Evolutionary conservation across 2,888 invertebrate species (phyloP), one percentile per base, ranked within the genome.

Genomic region (Tenthredo notha): DNA sequence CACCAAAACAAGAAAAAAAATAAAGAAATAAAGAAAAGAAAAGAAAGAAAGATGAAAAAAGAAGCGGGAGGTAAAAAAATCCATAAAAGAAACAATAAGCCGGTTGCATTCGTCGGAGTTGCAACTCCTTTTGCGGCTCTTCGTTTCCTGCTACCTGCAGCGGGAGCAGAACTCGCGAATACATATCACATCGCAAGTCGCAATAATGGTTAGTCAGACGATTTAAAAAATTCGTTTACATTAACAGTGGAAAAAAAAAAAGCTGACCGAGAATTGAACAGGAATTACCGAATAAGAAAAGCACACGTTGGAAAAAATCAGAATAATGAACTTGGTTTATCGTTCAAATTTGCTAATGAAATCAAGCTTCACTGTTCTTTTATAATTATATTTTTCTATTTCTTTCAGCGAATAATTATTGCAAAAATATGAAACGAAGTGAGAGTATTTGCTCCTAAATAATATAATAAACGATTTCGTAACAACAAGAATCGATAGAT

Each of bases 71-170:
- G 47, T 15, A 67, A 80, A 33, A 21, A 21, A 37, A 12, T 25
- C 18, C 33, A 33, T 29, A 61, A 61, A 40, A 80, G 61, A 65
- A 58, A 80, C 58, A 77, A 54, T 54, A 54, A 77, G 21, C 43
- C 74, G 74, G 25, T 25, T 25, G 43, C 47, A 74, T 74, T 74
- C 74, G 74, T 21, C 43, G 43, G 18, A 40, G 43, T 43, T 40
- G 74, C 74, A 40, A 77, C 54, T 77, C 77, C 77, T 77, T 77
- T 54, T 77, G 77, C 77, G 77, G 77, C 33, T 18, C 7, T 77
- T 25, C 43, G 54, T 54, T 54, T 77, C 77, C 77, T 77, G 54
- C 77, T 33, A 21, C 40, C 21, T 37, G 40, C 43, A 37, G 72
- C 37, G n/a, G 10, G 2, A 1, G 29, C 72, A 74, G 25, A 74